phyloP scores from a whole-genome alignment of 2,888 invertebrate genomes.

The Monopis laevigella region DNA sequence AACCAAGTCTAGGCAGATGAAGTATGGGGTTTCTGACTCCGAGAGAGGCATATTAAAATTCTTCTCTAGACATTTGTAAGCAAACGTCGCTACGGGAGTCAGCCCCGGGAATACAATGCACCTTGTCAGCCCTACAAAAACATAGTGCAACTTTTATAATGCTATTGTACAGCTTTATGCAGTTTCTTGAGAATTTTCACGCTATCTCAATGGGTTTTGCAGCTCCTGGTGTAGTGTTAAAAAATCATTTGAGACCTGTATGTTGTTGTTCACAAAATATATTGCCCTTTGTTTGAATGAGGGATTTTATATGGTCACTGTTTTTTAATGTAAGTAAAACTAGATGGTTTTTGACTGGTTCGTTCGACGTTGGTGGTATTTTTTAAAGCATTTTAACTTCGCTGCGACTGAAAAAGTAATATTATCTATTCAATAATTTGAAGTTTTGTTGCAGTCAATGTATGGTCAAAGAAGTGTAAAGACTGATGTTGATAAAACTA shows the following conservation, averaged over 20 bases:
- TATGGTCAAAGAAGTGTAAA: too few species aligned
- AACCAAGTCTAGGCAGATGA: too few species aligned
- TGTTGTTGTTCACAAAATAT: slow-evolving; percentile 1
- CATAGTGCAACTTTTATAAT: slow-evolving; percentile 59
- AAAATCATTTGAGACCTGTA: slow-evolving; percentile 4
- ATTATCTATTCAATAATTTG: too few species aligned
- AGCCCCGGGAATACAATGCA: slow-evolving; percentile 40
- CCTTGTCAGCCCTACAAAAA: slow-evolving; percentile 54
- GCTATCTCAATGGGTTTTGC: slow-evolving; percentile 13
- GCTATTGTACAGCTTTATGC: slow-evolving; percentile 55
- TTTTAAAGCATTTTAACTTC: too few species aligned
- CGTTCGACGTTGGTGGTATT: too few species aligned
- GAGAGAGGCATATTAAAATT: slow-evolving; percentile 29
- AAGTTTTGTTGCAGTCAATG: too few species aligned
- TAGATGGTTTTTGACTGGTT: too few species aligned
- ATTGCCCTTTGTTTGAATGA: slow-evolving; percentile 10
- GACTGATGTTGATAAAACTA: too few species aligned
- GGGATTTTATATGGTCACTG: too few species aligned
- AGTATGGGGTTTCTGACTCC: slow-evolving; percentile 1
- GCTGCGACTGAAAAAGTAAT: too few species aligned
- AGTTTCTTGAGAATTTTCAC: slow-evolving; percentile 52
- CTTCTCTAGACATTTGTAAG: slow-evolving; percentile 17
- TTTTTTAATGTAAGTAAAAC: too few species aligned
- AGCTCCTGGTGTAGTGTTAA: slow-evolving; percentile 3
- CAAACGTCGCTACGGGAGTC: slow-evolving; percentile 4